Percentiles rank a stretch among this genome's conserved stretches.
phyloP scores from a whole-genome alignment of 2,888 invertebrate genomes.

The Rosalia funebris region DNA sequence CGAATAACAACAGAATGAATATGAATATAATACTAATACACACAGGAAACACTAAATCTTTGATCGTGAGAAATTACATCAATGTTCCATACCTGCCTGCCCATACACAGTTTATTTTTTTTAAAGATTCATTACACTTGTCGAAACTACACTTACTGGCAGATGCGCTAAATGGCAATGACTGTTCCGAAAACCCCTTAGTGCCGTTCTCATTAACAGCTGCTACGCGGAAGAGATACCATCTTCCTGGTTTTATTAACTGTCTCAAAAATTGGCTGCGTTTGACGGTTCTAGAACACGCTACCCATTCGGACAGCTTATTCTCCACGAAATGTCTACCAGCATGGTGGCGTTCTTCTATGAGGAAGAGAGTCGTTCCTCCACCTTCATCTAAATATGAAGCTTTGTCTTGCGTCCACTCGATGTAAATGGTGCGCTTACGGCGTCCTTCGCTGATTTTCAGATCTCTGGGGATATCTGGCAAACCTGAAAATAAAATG shows the following conservation, averaged over 20 bases:
- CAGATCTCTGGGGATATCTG: slow-evolving; percentile 71
- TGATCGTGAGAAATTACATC: too few species aligned
- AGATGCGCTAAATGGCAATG: slow-evolving; percentile 69
- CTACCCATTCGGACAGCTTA: slow-evolving; percentile 73
- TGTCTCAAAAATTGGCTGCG: slow-evolving; percentile 68
- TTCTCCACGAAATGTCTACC: slow-evolving; percentile 74
- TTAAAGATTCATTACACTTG: too few species aligned
- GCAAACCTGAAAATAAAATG: slow-evolving; percentile 67
- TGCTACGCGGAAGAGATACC: slow-evolving; percentile 84
- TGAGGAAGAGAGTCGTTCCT: slow-evolving; percentile 66
- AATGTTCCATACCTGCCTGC: too few species aligned
- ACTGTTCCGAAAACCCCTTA: slow-evolving; percentile 74
- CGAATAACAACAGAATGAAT: too few species aligned
- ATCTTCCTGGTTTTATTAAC: slow-evolving; percentile 74
- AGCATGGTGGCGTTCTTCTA: slow-evolving; percentile 77
- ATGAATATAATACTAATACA: too few species aligned
- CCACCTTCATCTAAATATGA: slow-evolving; percentile 22
- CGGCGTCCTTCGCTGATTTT: slow-evolving; percentile 69
- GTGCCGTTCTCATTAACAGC: slow-evolving; percentile 79
- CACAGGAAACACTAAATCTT: too few species aligned
- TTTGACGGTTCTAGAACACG: slow-evolving; percentile 67
- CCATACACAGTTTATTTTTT: too few species aligned
- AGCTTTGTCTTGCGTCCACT: slow-evolving; percentile 54
- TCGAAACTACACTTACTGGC: slow-evolving; percentile 60
- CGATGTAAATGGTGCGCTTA: slow-evolving; percentile 64